Evolutionary conservation across 2,797 vertebrate species (phyloP), one percentile per base, ranked within the genome.

Genomic region (Phataginus tricuspis): DNA sequence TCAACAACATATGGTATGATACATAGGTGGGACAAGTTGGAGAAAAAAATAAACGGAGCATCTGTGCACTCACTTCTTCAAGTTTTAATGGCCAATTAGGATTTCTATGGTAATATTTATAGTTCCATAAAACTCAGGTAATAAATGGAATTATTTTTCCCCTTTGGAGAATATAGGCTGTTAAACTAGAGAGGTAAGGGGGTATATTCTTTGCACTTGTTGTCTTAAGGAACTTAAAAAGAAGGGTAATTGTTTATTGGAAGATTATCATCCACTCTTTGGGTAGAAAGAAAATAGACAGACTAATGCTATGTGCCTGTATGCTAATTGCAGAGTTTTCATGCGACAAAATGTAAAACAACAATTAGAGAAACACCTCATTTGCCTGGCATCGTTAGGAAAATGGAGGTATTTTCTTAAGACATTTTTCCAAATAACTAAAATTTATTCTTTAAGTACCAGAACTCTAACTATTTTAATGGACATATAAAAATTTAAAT

Each of bases 11-110:
- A 49, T 55, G 77, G 72, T 14, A 0, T 72, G 78, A 71, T 13
- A 82, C 31, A 86, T 4, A 72, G 90, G 78, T 51, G 21, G 63
- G 45, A 61, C 4, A 39, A 78, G 18, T 34, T 37, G 42, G 39
- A 55, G 57, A 21, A 31, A 91, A 79, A 86, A 86, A 61, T 69
- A 84, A 93, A 74, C 0, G 10, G 13, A 72, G 59, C 82, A 83
- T 91, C 89, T 95, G 88, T 86, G 69, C 34, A 42, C 29, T 82
- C 37, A 84, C 29, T 83, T 90, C 37, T 90, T 88, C 89, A 69
- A 89, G 61, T 84, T 94, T 55, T 66, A 93, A 53, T 23, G 86
- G 77, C 57, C 82, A 85, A 90, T 63, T 78, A 90, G 82, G 16
- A 23, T 79, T 79, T 88, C 75, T 31, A 27, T 4, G 4, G 21